These are phyloP conservation scores for Panagrolaimus sp. DNA, from an alignment of 1,140 invertebrate species.

Conservation along the genomic window DNA sequence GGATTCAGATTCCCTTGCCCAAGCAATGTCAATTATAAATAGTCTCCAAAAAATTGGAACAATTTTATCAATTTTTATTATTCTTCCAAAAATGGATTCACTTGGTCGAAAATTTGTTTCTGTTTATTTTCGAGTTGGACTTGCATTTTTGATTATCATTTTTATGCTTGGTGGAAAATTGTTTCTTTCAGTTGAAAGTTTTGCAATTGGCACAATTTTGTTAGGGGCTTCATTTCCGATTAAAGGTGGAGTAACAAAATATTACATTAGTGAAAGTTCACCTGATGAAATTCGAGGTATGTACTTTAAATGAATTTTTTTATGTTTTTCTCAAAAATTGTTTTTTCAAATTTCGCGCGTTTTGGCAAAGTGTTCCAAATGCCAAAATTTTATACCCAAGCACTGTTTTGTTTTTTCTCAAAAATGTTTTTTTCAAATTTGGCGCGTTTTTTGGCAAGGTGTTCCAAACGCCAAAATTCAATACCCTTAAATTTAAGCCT, in stretches of 20 bases:
- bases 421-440: no score
- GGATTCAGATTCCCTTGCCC: background rate
- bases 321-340: no score
- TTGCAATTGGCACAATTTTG: background rate
- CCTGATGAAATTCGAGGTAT: slow-evolving; percentile 1
- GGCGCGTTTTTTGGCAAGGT: no score
- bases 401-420: no score
- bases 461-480: no score
- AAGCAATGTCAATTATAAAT: background rate
- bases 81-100: slow-evolving; percentile 4
- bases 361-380: no score
- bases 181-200: background rate
- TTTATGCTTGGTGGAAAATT: background rate
- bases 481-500: background rate
- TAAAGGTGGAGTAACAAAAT: background rate
- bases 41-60: background rate
- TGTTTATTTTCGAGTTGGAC: background rate
- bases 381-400: no score
- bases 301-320: no score
- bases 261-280: background rate
- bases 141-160: background rate
- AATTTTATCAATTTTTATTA: background rate
- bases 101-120: background rate
- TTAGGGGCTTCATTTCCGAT: background rate
- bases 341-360: no score